phyloP scores from a whole-genome alignment of 92 coral and sea anemone species.

The Zoanthus sociatus region DNA sequence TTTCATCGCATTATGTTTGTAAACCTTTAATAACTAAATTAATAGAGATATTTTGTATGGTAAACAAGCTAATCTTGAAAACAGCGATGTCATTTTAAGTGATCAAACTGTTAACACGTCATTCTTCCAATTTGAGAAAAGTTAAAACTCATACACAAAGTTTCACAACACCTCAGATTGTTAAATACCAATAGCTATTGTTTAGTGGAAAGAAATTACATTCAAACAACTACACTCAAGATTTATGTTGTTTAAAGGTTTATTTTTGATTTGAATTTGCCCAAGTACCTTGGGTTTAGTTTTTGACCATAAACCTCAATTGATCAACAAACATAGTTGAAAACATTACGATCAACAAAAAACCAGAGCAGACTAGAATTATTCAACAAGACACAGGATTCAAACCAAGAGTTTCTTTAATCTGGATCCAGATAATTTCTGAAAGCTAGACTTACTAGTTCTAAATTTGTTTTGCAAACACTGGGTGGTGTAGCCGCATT shows the following conservation, averaged over 20 bases:
- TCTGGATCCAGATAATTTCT: too few species aligned
- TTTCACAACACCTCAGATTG: not conserved
- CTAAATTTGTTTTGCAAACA: too few species aligned
- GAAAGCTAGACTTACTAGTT: too few species aligned
- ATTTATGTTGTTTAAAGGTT: not conserved
- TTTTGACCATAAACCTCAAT: not conserved
- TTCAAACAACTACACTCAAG: not conserved
- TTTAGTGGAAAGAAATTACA: not conserved
- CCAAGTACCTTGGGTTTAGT: not conserved
- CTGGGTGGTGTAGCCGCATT: too few species aligned
- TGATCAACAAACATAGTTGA: not conserved
- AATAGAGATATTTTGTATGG: not conserved
- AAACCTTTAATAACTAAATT: slow-evolving; percentile 1
- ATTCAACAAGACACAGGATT: too few species aligned
- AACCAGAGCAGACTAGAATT: not conserved
- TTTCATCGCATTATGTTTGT: not conserved
- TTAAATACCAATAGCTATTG: slow-evolving; percentile 11
- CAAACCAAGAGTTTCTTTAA: too few species aligned
- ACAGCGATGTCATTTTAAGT: not conserved
- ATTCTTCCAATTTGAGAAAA: not conserved
- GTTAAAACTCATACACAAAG: not conserved
- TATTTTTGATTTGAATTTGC: not conserved
- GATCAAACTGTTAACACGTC: not conserved
- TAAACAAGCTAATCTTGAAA: not conserved
- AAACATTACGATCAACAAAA: not conserved